Conservation (phyloP, 2,113 vertebrate genomes). For the Struthidea cinerea region DNA sequence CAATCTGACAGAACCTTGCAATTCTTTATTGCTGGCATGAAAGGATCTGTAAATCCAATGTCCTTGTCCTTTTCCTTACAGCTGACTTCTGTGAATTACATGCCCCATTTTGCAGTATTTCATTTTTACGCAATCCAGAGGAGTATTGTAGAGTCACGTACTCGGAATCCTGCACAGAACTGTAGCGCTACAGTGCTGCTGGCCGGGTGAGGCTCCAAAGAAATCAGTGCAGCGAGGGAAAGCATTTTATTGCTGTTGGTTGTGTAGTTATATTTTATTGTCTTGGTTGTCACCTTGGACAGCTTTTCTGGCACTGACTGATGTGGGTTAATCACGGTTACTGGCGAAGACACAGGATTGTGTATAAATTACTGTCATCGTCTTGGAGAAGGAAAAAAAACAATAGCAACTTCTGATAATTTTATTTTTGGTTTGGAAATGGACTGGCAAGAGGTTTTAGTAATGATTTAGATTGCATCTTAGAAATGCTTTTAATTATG, state of each 20-base stretch:
- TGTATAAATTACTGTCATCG: not conserved
- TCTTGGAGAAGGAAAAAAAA: not conserved
- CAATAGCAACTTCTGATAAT: not conserved
- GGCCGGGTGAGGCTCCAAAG: conserved; percentile 3
- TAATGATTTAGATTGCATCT: conserved; percentile 21
- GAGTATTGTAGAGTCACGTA: not conserved
- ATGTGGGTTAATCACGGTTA: not conserved
- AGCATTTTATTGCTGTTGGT: not conserved
- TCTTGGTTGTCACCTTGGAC: not conserved
- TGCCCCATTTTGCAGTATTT: not conserved
- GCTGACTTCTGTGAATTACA: not conserved
- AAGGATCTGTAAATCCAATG: not conserved
- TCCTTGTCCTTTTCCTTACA: not conserved
- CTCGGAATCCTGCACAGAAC: not conserved
- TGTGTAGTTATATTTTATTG: conserved; percentile 14
- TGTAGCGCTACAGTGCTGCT: not conserved
- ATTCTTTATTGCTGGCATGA: not conserved
- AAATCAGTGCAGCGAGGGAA: not conserved
- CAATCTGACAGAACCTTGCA: not conserved
- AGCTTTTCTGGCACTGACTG: conserved; percentile 15
- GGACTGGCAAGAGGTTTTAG: not conserved
- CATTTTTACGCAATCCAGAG: not conserved
- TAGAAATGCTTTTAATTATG: conserved; percentile 37
- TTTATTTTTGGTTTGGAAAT: not conserved
- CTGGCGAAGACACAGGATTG: not conserved